phyloP scores from a whole-genome alignment of 2,113 vertebrate species.

The Nothobranchius kuhntae region DNA sequence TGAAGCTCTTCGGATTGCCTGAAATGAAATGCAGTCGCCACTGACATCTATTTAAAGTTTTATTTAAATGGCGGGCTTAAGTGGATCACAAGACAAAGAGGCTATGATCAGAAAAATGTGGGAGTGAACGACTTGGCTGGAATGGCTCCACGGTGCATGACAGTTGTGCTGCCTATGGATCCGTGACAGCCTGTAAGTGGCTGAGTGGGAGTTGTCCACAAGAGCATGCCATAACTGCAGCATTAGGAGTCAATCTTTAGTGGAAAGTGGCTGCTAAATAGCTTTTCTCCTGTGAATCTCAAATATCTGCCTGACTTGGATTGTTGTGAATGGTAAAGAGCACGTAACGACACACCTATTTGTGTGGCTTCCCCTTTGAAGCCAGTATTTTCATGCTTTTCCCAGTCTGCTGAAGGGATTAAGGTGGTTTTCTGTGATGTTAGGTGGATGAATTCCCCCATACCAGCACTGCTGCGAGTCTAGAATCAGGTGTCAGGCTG shows the following conservation, averaged over 20 bases:
- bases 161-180: conserved; percentile 51
- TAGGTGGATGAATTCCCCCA: conserved; percentile 33
- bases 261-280: conserved; percentile 26
- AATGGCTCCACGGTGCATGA: conserved; percentile 62
- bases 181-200: conserved; percentile 55
- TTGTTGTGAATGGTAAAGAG: conserved; percentile 30
- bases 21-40: conserved; percentile 45
- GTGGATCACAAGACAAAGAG: conserved; percentile 59
- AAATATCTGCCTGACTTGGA: conserved; percentile 6
- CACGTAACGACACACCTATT: conserved; percentile 33
- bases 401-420: conserved; percentile 34
- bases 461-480: conserved; percentile 51
- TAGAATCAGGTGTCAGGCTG: conserved; percentile 64
- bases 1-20: conserved; percentile 54
- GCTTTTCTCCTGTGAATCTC: conserved; percentile 39
- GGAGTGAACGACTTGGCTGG: conserved; percentile 33
- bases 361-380: conserved; percentile 37
- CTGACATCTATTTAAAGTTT: conserved; percentile 72
- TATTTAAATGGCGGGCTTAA: conserved; percentile 64
- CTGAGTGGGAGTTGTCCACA: conserved; percentile 34
- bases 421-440: conserved; percentile 41
- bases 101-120: conserved; percentile 60
- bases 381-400: conserved; percentile 36
- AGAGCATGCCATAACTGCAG: conserved; percentile 37
- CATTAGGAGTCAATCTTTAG: conserved; percentile 19